phyloP scores from a whole-genome alignment of 2,888 invertebrate genomes.

The Caenorhabditis sinica region DNA sequence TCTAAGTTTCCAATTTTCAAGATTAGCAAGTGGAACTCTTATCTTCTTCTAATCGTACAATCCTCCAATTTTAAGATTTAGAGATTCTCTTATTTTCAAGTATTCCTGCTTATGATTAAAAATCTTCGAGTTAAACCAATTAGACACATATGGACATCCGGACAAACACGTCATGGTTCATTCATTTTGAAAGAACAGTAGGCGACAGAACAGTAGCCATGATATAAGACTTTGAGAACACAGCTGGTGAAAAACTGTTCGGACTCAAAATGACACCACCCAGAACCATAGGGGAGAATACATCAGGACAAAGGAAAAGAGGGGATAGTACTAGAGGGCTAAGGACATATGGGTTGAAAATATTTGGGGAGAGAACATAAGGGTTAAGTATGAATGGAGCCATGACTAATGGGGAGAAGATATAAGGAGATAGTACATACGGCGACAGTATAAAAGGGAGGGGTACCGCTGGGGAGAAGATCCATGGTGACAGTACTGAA shows the following conservation, averaged over 20 bases:
- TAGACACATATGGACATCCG: too few species aligned
- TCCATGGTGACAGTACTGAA: slow-evolving; percentile 72
- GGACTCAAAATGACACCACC: slow-evolving; percentile 79
- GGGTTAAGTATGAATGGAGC: slow-evolving; percentile 77
- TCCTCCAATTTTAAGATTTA: too few species aligned
- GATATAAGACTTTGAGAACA: slow-evolving; percentile 75
- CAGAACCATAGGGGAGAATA: slow-evolving; percentile 70
- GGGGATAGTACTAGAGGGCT: slow-evolving; percentile 74
- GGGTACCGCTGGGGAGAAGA: slow-evolving; percentile 71
- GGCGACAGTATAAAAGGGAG: slow-evolving; percentile 73
- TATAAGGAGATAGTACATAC: slow-evolving; percentile 70
- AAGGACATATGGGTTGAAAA: slow-evolving; percentile 79
- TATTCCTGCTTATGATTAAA: too few species aligned
- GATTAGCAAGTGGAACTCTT: too few species aligned
- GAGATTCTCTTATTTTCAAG: too few species aligned
- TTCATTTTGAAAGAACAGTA: slow-evolving; percentile 67
- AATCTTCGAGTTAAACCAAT: too few species aligned
- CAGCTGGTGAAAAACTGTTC: slow-evolving; percentile 76
- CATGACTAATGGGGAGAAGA: slow-evolving; percentile 72
- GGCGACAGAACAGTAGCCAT: slow-evolving; percentile 79
- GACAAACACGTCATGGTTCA: too few species aligned
- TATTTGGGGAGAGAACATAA: slow-evolving; percentile 67
- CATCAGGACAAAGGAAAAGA: slow-evolving; percentile 64
- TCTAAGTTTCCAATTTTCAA: too few species aligned
- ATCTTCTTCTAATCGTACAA: too few species aligned